Base-by-base conservation (phyloP, 2,797 vertebrate genomes). In the Oreortyx pictus region DNA sequence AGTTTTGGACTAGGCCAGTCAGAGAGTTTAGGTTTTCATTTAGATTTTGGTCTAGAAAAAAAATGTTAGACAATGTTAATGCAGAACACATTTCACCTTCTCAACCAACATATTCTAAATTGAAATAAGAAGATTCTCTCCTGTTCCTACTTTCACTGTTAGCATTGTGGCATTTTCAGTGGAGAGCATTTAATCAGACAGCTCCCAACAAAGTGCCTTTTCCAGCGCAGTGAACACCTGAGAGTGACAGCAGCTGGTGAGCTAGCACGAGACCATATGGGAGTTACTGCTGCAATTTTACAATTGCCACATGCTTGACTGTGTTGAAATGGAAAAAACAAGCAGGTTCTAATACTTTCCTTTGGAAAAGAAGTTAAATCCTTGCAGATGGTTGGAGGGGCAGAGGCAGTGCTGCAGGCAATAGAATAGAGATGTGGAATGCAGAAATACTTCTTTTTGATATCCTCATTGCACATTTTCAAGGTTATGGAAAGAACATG, bases 151-250 rank as follows among this genome's bases (percentile, higher is more conserved):
- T 92, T 93, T 27, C 27, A 65, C 19, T 64, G 27, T 88, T 33
- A 76, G 50, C 44, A 76, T 73, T 44, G 18, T 41, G 15, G 29
- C 47, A 61, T 86, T 94, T 92, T 86, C 71, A 66, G 35, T 1
- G 2, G 37, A 90, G 65, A 86, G 25, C 57, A 43, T 77, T 89
- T 93, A 79, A 77, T 85, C 90, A 89, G 23, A 65, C 71, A 94
- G 57, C 15, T 68, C 62, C 27, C 52, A 67, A 57, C 33, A 90
- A 65, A 54, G 41, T 79, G 24, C 52, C 24, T 88, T 92, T 93
- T 90, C 71, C 88, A 81, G 72, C 22, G 50, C 33, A 94, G 5
- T 0, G 0, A 86, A 46, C 18, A 29, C 37, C 54, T 77, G 54
- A 54, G 3, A 62, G 81, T 59, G 72, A 46, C 75, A 90, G 81